Percentiles rank a stretch among this genome's conserved stretches.
phyloP scores from a whole-genome alignment of 2,797 vertebrate species.

The Ficedula albicollis region DNA sequence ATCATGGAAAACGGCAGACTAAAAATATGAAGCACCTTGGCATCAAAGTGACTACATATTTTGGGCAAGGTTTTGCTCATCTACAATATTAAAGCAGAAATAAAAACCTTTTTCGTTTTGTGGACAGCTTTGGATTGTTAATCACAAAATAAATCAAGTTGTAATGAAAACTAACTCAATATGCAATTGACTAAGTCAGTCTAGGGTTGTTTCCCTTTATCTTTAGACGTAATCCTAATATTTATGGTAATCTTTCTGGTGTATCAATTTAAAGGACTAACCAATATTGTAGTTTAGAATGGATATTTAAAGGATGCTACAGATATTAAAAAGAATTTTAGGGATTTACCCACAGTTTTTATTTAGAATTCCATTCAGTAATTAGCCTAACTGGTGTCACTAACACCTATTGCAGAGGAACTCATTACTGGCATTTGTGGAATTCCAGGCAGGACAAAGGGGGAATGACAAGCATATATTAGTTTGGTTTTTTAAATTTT shows the following conservation, averaged over 20 bases:
- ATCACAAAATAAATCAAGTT: neutral
- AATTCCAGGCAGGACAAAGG: accelerated
- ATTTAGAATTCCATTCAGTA: neutral
- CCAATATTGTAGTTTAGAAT: neutral
- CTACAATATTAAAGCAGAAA: neutral
- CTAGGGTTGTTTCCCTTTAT: neutral
- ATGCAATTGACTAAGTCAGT: neutral
- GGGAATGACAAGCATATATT: accelerated
- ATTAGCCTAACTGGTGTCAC: neutral
- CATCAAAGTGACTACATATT: neutral
- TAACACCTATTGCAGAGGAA: neutral
- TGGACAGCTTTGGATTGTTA: neutral
- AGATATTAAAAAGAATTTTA: neutral
- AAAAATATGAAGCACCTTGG: neutral
- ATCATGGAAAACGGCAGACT: neutral
- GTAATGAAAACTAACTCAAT: neutral
- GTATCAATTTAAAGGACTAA: neutral
- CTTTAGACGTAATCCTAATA: neutral
- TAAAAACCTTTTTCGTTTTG: neutral
- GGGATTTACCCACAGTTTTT: accelerated
- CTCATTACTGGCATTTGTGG: neutral
- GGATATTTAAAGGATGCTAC: neutral
- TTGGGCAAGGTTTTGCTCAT: neutral
- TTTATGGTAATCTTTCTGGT: neutral
- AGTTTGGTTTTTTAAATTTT: neutral